Evolutionary conservation across 2,888 invertebrate genomes (phyloP).

Genomic region (Anoplius nigerrimus): DNA sequence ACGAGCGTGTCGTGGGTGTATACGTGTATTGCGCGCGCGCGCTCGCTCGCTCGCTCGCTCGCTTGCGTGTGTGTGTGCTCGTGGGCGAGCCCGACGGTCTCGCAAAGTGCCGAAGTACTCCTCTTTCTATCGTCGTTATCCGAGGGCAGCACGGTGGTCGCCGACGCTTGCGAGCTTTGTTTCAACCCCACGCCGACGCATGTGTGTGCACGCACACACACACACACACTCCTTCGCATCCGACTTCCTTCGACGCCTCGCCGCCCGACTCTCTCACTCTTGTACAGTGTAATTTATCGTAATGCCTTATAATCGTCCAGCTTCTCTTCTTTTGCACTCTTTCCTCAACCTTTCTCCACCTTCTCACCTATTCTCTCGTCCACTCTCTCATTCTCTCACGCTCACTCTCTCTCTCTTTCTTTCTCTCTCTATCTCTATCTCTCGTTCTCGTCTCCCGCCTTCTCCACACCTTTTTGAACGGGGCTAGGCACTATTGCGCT

Average conservation of each 20-base stretch:
- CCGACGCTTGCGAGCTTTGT: neutral
- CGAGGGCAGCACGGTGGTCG: neutral
- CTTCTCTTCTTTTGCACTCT: constrained; percentile 28
- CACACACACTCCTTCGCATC: neutral
- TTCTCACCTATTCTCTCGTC: neutral
- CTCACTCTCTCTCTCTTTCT: too few relatives aligned
- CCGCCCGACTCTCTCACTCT: neutral
- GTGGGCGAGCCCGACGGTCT: too few relatives aligned
- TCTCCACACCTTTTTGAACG: constrained; percentile 41
- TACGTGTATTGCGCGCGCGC: too few relatives aligned
- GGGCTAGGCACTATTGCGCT: constrained; percentile 73
- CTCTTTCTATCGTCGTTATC: constrained; percentile 14
- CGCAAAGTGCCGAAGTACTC: neutral
- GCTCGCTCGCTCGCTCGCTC: too few relatives aligned
- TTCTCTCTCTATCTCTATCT: too few relatives aligned
- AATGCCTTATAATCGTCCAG: constrained; percentile 2
- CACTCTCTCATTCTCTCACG: too few relatives aligned
- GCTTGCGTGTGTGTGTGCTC: too few relatives aligned
- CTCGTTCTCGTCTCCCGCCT: too few relatives aligned
- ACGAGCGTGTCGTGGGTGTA: neutral
- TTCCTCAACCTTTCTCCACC: constrained; percentile 1
- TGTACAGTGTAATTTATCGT: too few relatives aligned
- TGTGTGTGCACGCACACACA: too few relatives aligned
- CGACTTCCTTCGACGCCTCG: neutral
- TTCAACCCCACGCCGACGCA: too few relatives aligned